Conservation (phyloP, 2,113 vertebrate genomes). For the Pogonocichla stellata region DNA sequence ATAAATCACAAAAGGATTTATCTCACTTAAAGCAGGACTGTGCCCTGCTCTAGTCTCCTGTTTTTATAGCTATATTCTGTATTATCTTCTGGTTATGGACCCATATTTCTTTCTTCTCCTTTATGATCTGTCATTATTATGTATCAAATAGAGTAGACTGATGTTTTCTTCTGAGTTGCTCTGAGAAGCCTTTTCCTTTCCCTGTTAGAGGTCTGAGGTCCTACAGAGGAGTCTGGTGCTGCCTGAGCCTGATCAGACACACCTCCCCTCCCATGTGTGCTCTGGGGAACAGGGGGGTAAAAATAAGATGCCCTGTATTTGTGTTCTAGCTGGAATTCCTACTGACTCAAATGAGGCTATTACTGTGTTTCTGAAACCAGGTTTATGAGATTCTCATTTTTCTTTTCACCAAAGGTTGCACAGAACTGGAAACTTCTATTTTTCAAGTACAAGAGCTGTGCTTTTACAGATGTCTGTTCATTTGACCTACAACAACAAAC, state of each 20-base stretch:
- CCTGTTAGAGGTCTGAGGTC: not conserved
- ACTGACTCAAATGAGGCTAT: not conserved
- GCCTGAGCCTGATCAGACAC: not conserved
- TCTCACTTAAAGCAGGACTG: not conserved
- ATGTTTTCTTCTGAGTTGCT: not conserved
- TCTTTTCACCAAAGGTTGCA: not conserved
- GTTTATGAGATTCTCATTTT: not conserved
- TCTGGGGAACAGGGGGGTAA: not conserved
- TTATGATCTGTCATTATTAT: not conserved
- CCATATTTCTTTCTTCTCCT: not conserved
- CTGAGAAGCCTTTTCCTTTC: not conserved
- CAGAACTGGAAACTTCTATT: not conserved
- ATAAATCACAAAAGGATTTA: not conserved
- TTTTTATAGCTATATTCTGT: not conserved
- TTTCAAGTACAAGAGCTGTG: not conserved
- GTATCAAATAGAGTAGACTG: not conserved
- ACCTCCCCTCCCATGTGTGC: not conserved
- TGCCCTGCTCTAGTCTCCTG: not conserved
- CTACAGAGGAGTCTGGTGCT: not conserved
- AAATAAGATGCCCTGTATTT: constrained; percentile 32
- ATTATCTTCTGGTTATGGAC: not conserved
- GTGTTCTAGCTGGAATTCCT: not conserved
- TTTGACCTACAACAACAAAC: constrained; percentile 1
- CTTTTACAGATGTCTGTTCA: constrained; percentile 4
- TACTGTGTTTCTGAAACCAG: not conserved